Base-by-base conservation (phyloP, 1,140 invertebrate genomes). In the Mamestra configurata region DNA sequence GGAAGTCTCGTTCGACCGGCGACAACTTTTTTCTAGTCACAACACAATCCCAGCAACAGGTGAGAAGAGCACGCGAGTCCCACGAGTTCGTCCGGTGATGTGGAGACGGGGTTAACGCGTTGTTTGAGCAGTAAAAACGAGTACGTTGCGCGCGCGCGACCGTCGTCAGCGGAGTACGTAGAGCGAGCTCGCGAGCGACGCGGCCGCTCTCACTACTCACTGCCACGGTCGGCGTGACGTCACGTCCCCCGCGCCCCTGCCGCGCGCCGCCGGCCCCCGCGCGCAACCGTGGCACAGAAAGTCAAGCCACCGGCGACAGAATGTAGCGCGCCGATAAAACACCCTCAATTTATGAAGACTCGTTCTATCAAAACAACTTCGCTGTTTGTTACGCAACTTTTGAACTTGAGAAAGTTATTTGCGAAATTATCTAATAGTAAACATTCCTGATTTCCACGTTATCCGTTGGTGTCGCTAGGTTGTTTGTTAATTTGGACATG, bases 161-260 rank as follows among this genome's bases (percentile, higher is more conserved):
- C 89, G 92, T 90, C 91, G 88, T 89, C 90, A 89, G 85, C 92
- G 89, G 88, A 93, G 92, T 94, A 94, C 92, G 82, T 89, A 89
- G 89, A 93, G 89, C 90, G 88, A 93, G 88, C 88, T 88, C 93
- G 88, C 94, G 86, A 89, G 84, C 89, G 91, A 90, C 91, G 89
- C 91, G 90, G 86, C 87, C 92, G 90, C 92, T 93, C 93, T 93
- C 92, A 91, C 90, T 93, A 90, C 92, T 93, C 91, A 93, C 92
- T 94, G 92, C 93, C 92, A 94, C 93, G 93, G 93, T 94, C 93
- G 93, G 82, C 83, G 93, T 93, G 93, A 94, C 93, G 93, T 94
- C 92, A 94, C 90, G 79, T 86, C 79, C 88, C 84, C 84, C 82
- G 73, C 79, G 27, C 79, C 77, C 66, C 82, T 53, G 1, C 64